These are phyloP conservation scores for Idris sp. DNA, from an alignment of 1,140 invertebrate species.

Conservation along the genomic window DNA sequence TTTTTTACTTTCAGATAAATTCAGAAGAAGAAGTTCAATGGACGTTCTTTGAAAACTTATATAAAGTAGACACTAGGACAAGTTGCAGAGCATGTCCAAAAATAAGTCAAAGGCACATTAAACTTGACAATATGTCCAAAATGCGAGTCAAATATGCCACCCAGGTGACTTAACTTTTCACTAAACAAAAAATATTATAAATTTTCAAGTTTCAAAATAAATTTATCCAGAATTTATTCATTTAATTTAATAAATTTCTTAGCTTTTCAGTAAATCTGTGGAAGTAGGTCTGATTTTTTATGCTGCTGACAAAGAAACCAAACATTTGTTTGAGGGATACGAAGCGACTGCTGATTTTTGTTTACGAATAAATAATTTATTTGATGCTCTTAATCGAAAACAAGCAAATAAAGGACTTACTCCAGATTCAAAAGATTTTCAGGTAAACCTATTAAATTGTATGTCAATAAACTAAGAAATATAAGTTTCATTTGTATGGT, in stretches of 20 bases:
- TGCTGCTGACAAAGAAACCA: no score
- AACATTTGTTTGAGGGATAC: no score
- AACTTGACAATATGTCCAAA: constrained; percentile 27
- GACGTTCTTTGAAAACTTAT: constrained; percentile 20
- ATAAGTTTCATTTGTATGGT: no score
- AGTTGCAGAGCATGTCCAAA: constrained; percentile 41
- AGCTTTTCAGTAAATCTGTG: no score
- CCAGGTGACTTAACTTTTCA: constrained; percentile 23
- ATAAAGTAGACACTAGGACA: constrained; percentile 20
- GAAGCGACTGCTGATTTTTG: constrained; percentile 43
- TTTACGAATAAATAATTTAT: constrained; percentile 40
- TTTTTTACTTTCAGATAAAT: no score
- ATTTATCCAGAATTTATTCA: no score
- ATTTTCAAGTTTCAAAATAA: no score
- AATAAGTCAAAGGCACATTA: constrained; percentile 33
- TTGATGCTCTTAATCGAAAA: constrained; percentile 54
- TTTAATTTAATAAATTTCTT: no score
- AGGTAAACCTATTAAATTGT: constrained; percentile 19
- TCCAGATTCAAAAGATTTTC: constrained; percentile 25
- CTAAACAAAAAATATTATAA: no score
- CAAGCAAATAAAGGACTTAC: constrained; percentile 49
- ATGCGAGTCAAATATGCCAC: constrained; percentile 47
- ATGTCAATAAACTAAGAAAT: no score
- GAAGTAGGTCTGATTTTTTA: no score
- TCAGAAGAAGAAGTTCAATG: constrained; percentile 1